phyloP scores from a whole-genome alignment of 1,140 invertebrate species.

The Drepana arcuata region DNA sequence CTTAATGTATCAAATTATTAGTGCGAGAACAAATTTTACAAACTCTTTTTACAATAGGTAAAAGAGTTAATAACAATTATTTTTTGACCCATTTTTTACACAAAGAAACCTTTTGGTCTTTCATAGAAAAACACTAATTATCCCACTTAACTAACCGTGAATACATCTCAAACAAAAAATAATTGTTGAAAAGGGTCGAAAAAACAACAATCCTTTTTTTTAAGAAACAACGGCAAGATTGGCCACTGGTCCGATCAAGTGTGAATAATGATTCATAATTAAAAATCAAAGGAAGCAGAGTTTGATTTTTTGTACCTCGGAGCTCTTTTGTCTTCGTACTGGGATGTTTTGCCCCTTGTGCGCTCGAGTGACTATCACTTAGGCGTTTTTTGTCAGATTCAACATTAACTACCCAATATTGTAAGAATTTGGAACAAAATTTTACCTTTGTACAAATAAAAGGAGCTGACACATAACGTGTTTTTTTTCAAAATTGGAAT shows the following conservation, averaged over 20 bases:
- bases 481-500: neutral
- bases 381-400: too few relatives aligned
- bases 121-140: conserved; percentile 56
- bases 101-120: too few relatives aligned
- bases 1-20: too few relatives aligned
- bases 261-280: conserved; percentile 59
- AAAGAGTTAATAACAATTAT: too few relatives aligned
- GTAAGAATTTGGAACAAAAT: too few relatives aligned
- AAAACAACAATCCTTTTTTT: conserved; percentile 53
- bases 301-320: conserved; percentile 34
- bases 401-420: too few relatives aligned
- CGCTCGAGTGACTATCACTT: conserved; percentile 45
- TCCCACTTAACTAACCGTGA: conserved; percentile 52
- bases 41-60: too few relatives aligned
- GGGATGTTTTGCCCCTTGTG: conserved; percentile 33
- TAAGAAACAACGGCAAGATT: conserved; percentile 61
- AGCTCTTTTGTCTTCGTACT: conserved; percentile 22
- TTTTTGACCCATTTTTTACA: neutral
- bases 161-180: conserved; percentile 47
- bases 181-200: conserved; percentile 27
- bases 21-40: too few relatives aligned
- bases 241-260: conserved; percentile 52
- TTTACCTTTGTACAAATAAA: too few relatives aligned
- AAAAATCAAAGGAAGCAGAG: conserved; percentile 58
- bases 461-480: neutral